Percentiles rank a stretch among this genome's conserved stretches.
phyloP scores from a whole-genome alignment of 2,113 vertebrate genomes.

The Callithrix jacchus region DNA sequence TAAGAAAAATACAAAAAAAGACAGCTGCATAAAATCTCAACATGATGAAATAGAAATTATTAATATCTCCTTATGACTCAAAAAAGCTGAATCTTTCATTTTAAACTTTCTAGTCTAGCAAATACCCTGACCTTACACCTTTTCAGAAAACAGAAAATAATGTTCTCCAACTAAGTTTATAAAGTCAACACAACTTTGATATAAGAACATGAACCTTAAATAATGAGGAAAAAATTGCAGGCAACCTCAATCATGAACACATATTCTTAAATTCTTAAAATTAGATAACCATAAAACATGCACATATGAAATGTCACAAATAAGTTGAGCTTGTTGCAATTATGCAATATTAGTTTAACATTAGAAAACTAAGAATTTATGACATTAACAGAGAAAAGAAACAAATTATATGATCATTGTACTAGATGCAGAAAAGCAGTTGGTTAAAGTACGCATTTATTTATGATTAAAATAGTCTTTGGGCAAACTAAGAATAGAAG shows the following conservation, averaged over 20 bases:
- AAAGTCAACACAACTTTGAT: not conserved
- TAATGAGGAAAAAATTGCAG: not conserved
- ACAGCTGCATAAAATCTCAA: not conserved
- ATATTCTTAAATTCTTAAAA: not conserved
- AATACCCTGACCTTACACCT: not conserved
- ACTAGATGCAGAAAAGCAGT: not conserved
- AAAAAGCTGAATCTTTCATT: not conserved
- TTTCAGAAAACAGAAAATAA: slow-evolving; percentile 1
- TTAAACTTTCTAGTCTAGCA: not conserved
- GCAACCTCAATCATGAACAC: not conserved
- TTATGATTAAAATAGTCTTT: not conserved
- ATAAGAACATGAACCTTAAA: slow-evolving; percentile 18
- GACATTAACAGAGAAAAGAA: not conserved
- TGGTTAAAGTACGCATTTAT: not conserved
- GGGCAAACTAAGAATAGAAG: not conserved
- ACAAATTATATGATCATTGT: not conserved
- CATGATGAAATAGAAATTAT: not conserved
- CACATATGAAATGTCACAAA: not conserved
- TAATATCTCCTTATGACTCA: not conserved
- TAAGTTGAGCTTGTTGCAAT: not conserved
- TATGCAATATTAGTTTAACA: not conserved
- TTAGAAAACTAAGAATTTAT: slow-evolving; percentile 43
- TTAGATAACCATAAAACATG: not conserved
- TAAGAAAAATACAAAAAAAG: not conserved
- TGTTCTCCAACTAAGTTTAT: not conserved